A percentile compares a stretch with the other conserved stretches of the same genome.
These are phyloP conservation scores for Apolygus lucorum DNA, from an alignment of 1,140 invertebrate genomes.

Conservation along the genomic window DNA sequence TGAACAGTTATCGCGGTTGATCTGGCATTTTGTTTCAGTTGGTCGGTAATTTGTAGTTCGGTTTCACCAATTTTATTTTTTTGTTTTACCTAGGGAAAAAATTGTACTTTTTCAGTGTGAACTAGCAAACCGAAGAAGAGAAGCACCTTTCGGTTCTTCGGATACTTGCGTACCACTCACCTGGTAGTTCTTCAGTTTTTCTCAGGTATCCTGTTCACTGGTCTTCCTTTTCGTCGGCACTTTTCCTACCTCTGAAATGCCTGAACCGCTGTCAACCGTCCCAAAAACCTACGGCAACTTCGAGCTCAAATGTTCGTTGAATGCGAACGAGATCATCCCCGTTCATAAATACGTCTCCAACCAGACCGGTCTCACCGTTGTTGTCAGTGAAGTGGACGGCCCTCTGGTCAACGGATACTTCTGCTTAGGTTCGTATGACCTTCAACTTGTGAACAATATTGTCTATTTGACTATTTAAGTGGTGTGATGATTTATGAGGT, in stretches of 20 bases:
- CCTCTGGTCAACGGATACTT: constrained; percentile 80
- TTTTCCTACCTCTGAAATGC: background rate
- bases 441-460: too few species aligned
- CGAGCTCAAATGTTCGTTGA: constrained; percentile 52
- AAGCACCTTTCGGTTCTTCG: too few species aligned
- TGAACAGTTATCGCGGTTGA: too few species aligned
- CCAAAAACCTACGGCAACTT: constrained; percentile 38
- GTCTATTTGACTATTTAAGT: too few species aligned
- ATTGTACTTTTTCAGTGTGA: too few species aligned
- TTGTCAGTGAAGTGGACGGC: constrained; percentile 73
- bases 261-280: background rate
- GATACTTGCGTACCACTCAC: background rate
- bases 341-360: constrained; percentile 73
- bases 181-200: background rate
- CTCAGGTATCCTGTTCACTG: background rate
- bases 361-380: constrained; percentile 66
- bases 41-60: too few species aligned
- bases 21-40: too few species aligned
- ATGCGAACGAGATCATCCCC: constrained; percentile 59
- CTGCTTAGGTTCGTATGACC: constrained; percentile 68
- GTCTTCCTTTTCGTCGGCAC: background rate
- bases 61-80: too few species aligned
- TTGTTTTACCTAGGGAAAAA: too few species aligned
- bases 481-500: too few species aligned
- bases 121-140: too few species aligned